Percentiles rank a stretch among this genome's conserved stretches.
Evolutionary conservation across 2,113 vertebrate genomes (phyloP).

Genomic region (Callipepla squamata): DNA sequence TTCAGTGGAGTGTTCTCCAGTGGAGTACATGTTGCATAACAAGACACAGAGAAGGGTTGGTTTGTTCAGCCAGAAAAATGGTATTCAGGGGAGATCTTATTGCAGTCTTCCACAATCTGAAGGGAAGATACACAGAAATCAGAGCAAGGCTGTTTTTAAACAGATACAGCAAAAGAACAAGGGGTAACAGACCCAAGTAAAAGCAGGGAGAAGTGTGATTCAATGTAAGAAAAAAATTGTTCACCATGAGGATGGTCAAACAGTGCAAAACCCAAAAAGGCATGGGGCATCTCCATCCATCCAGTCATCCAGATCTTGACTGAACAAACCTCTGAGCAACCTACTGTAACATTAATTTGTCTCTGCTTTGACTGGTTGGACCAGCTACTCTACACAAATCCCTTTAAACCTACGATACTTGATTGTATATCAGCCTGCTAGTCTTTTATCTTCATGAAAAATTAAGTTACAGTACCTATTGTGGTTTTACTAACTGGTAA

Average conservation of each 20-base stretch:
- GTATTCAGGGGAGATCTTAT: background rate
- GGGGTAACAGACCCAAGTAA: too few species aligned
- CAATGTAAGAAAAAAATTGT: background rate
- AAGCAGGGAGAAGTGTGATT: background rate
- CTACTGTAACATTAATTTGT: background rate
- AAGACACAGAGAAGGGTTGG: background rate
- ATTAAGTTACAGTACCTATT: background rate
- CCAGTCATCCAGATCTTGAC: background rate
- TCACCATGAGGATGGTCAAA: background rate
- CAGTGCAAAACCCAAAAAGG: background rate
- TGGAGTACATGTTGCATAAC: background rate
- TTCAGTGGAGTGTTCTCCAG: background rate
- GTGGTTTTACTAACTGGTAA: background rate
- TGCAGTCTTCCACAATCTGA: background rate
- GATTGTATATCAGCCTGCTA: background rate
- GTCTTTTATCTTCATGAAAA: background rate
- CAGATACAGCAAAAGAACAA: background rate
- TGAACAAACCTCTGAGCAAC: background rate
- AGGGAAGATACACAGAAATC: background rate
- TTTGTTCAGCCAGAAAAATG: background rate
- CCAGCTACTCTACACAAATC: background rate
- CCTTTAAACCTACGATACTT: background rate
- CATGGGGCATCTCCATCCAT: background rate
- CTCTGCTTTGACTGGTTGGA: background rate
- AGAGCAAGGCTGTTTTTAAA: background rate